These are phyloP conservation scores for Amblyjoppa fuscipennis DNA, from an alignment of 2,888 invertebrate genomes.

Conservation along the genomic window DNA sequence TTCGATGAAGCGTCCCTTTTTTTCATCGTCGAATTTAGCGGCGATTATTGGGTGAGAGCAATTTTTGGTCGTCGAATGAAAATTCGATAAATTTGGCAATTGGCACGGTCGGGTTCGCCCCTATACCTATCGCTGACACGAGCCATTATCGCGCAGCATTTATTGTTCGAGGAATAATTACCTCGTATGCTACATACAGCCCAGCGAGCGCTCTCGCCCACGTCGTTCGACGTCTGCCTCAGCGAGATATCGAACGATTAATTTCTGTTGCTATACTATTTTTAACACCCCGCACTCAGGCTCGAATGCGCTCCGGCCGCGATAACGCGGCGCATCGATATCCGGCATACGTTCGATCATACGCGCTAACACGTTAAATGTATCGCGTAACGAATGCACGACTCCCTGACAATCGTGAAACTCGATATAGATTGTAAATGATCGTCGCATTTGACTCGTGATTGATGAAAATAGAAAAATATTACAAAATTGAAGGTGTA, in stretches of 20 bases:
- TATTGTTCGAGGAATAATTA: constrained; percentile 61
- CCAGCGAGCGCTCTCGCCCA: background rate
- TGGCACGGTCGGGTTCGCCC: constrained; percentile 37
- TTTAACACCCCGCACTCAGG: background rate
- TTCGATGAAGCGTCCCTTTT: constrained; percentile 17
- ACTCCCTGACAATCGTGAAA: background rate
- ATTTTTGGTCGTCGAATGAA: constrained; percentile 51
- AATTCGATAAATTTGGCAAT: constrained; percentile 60
- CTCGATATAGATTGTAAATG: background rate
- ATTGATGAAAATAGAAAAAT: background rate
- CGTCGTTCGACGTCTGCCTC: constrained; percentile 57
- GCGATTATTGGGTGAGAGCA: constrained; percentile 37
- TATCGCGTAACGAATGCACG: background rate
- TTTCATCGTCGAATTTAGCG: constrained; percentile 39
- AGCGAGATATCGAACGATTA: constrained; percentile 60
- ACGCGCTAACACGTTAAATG: background rate
- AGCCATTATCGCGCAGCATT: constrained; percentile 56
- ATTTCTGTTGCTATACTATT: constrained; percentile 45
- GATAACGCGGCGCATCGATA: constrained; percentile 35
- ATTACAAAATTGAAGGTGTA: background rate
- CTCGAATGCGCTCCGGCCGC: constrained; percentile 13
- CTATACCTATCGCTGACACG: constrained; percentile 19
- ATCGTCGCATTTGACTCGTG: background rate
- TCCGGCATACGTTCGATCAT: constrained; percentile 23
- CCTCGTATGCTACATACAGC: constrained; percentile 16